These are phyloP conservation scores for Zalophus californianus DNA, from an alignment of 2,797 vertebrate species.

Conservation along the genomic window DNA sequence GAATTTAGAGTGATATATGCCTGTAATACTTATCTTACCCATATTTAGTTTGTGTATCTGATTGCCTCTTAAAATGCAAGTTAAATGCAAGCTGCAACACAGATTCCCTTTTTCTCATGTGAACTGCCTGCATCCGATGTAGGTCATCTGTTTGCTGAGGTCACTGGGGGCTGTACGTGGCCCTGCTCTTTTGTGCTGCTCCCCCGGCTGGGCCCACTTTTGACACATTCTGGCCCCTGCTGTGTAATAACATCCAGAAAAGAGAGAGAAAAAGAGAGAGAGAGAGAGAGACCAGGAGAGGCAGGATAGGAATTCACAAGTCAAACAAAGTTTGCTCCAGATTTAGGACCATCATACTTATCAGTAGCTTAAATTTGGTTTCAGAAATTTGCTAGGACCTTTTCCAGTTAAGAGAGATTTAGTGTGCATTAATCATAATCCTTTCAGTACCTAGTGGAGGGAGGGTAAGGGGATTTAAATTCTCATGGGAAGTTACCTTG, in stretches of 20 bases:
- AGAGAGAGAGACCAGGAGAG: not conserved
- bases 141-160: slow-evolving; percentile 41
- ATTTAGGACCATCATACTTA: slow-evolving; percentile 53
- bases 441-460: slow-evolving; percentile 50
- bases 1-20: slow-evolving; percentile 55
- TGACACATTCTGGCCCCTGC: slow-evolving; percentile 25
- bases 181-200: slow-evolving; percentile 33
- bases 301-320: slow-evolving; percentile 35
- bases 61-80: slow-evolving; percentile 61
- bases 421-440: slow-evolving; percentile 76
- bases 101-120: slow-evolving; percentile 67
- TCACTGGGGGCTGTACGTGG: not conserved
- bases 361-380: slow-evolving; percentile 54
- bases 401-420: slow-evolving; percentile 64
- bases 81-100: slow-evolving; percentile 26
- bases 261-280: not conserved
- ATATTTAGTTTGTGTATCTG: not conserved
- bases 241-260: slow-evolving; percentile 34
- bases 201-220: not conserved
- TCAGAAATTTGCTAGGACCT: slow-evolving; percentile 62
- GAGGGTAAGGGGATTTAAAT: slow-evolving; percentile 36
- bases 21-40: slow-evolving; percentile 2
- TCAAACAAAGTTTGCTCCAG: slow-evolving; percentile 63
- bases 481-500: slow-evolving; percentile 70
- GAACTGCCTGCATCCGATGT: slow-evolving; percentile 28